Percentiles rank a stretch among this genome's conserved stretches.
Evolutionary conservation across 2,888 invertebrate species (phyloP).

Genomic region (Tenthredo amoena): DNA sequence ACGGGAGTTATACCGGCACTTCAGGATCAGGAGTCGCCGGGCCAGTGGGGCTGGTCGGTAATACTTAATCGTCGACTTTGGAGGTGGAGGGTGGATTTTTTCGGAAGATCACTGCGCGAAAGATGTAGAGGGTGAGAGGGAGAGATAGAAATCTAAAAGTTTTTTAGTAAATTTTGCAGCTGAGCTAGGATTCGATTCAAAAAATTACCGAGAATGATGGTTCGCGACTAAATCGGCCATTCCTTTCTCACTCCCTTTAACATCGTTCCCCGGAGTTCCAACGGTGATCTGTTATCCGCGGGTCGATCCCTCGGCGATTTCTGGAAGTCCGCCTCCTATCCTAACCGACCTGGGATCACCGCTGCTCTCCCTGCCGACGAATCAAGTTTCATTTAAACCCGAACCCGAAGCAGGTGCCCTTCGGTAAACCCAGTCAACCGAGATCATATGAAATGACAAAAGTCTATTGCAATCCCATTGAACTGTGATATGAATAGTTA

Average conservation of each 20-base stretch:
- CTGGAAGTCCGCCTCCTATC: neutral
- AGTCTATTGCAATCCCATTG: constrained; percentile 2
- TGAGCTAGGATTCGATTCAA: constrained; percentile 20
- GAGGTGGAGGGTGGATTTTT: neutral
- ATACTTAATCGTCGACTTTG: neutral
- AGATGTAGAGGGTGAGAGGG: neutral
- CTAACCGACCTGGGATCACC: neutral
- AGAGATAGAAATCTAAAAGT: neutral
- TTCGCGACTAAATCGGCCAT: constrained; percentile 10
- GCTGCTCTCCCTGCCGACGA: constrained; percentile 12
- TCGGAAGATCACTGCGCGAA: neutral
- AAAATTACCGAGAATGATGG: constrained; percentile 8
- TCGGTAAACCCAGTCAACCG: neutral
- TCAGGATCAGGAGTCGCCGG: constrained; percentile 15
- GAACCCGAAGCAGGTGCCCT: neutral
- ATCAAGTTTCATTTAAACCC: constrained; percentile 43
- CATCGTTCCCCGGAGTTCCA: neutral
- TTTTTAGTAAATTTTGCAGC: constrained; percentile 12
- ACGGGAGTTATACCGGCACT: constrained; percentile 7
- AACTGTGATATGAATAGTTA: constrained; percentile 2
- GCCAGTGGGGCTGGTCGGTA: neutral
- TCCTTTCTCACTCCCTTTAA: neutral
- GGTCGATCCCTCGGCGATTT: constrained; percentile 28
- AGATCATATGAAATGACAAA: neutral
- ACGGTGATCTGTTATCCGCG: constrained; percentile 25